phyloP scores from a whole-genome alignment of 2,888 invertebrate genomes.

The Microchrysa polita region DNA sequence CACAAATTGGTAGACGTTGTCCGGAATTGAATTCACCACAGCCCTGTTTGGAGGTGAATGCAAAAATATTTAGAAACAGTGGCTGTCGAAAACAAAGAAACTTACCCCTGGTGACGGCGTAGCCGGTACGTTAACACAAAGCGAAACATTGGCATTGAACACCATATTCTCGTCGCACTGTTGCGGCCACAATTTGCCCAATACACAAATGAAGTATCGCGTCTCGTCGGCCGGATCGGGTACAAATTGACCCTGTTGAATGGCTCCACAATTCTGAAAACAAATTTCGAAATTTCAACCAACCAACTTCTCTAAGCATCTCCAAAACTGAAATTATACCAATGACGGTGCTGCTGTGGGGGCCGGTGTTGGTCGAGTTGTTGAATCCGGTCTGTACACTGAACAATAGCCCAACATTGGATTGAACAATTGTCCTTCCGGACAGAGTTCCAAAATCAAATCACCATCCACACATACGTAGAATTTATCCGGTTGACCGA shows the following conservation, averaged over 20 bases:
- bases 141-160: conserved; percentile 3
- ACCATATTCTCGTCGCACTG: background rate
- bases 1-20: background rate
- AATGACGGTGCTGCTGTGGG: background rate
- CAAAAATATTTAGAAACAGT: background rate
- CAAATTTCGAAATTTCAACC: too few relatives aligned
- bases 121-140: background rate
- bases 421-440: conserved; percentile 19
- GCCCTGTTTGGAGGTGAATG: background rate
- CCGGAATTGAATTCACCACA: conserved; percentile 3
- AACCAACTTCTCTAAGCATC: too few relatives aligned
- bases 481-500: background rate
- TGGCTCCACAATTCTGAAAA: conserved; percentile 22
- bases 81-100: background rate
- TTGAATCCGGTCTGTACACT: background rate
- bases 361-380: background rate
- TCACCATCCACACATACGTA: conserved; percentile 23
- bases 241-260: conserved; percentile 22
- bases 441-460: conserved; percentile 11
- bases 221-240: conserved; percentile 27
- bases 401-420: conserved; percentile 10
- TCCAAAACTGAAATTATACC: background rate
- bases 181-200: conserved; percentile 16
- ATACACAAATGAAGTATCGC: conserved; percentile 40
- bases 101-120: conserved; percentile 9